These are phyloP conservation scores for Acanthochromis polyacanthus DNA, from an alignment of 2,113 vertebrate genomes.

Conservation along the genomic window DNA sequence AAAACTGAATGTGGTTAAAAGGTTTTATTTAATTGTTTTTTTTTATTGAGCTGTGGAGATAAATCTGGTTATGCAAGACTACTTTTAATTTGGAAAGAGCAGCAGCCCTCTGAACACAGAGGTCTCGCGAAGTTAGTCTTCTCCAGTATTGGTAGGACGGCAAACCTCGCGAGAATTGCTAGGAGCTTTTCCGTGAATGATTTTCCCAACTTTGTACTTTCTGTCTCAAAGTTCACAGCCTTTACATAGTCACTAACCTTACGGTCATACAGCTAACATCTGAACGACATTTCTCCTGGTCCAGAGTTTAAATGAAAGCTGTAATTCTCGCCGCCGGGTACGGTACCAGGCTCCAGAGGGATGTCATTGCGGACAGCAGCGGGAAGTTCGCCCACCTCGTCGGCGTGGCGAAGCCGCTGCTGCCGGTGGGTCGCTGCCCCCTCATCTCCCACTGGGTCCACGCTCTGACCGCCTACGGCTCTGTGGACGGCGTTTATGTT, in stretches of 20 bases:
- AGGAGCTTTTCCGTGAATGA: rapidly evolving
- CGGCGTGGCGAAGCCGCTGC: constrained; percentile 82
- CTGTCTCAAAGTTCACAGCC: not conserved
- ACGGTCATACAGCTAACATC: rapidly evolving
- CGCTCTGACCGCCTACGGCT: constrained; percentile 65
- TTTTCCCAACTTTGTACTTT: not conserved
- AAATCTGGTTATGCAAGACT: too few species aligned
- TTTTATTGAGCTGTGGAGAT: too few species aligned
- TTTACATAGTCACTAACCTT: too few species aligned
- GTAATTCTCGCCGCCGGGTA: constrained; percentile 88
- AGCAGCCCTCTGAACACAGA: not conserved
- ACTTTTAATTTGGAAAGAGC: not conserved
- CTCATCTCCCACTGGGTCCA: constrained; percentile 84
- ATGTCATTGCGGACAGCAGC: constrained; percentile 76
- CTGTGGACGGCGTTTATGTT: constrained; percentile 79
- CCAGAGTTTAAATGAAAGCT: constrained; percentile 80
- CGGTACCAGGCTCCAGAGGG: constrained; percentile 85
- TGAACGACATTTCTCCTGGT: not conserved
- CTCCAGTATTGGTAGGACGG: too few species aligned
- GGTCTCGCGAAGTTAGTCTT: not conserved
- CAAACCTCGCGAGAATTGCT: constrained; percentile 20
- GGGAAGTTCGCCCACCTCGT: constrained; percentile 76
- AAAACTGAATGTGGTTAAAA: too few species aligned
- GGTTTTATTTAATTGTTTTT: too few species aligned
- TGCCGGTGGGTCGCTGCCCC: constrained; percentile 79